These are phyloP conservation scores for Scomberomorus guttatus DNA, from an alignment of 2,797 vertebrate genomes.

Conservation along the genomic window DNA sequence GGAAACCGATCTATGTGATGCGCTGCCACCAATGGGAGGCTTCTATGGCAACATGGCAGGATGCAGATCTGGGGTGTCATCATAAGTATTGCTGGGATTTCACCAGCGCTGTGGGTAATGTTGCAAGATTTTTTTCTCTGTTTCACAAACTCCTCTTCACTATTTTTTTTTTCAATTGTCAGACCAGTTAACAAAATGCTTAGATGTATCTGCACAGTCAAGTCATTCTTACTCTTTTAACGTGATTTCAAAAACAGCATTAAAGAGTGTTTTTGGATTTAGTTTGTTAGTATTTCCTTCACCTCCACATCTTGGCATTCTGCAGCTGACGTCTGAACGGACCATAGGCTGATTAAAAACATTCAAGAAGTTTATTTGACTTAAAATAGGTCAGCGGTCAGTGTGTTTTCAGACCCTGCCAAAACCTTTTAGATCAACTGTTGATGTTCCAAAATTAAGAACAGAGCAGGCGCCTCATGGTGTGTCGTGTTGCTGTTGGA, in stretches of 20 bases:
- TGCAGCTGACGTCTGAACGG: background rate
- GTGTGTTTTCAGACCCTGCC: background rate
- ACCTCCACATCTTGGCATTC: background rate
- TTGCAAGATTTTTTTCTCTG: background rate
- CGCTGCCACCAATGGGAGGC: background rate
- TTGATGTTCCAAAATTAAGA: slow-evolving; percentile 24
- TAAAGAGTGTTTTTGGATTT: background rate
- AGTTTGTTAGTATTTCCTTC: background rate
- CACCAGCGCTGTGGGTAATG: background rate
- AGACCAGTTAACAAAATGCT: background rate
- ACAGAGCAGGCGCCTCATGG: slow-evolving; percentile 1
- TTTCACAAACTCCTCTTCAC: background rate
- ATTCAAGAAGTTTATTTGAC: slow-evolving; percentile 5
- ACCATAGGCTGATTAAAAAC: slow-evolving; percentile 18
- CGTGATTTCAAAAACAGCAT: background rate
- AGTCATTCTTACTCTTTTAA: no score
- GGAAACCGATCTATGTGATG: background rate
- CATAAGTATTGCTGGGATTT: background rate
- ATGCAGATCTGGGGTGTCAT: background rate
- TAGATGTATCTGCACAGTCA: background rate
- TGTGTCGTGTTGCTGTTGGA: slow-evolving; percentile 22
- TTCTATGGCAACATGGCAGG: slow-evolving; percentile 24
- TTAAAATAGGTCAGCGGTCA: slow-evolving; percentile 25
- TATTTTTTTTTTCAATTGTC: background rate
- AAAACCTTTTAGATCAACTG: background rate